These are phyloP conservation scores for Toxotes chatareus DNA, from an alignment of 2,113 vertebrate species.

Conservation along the genomic window DNA sequence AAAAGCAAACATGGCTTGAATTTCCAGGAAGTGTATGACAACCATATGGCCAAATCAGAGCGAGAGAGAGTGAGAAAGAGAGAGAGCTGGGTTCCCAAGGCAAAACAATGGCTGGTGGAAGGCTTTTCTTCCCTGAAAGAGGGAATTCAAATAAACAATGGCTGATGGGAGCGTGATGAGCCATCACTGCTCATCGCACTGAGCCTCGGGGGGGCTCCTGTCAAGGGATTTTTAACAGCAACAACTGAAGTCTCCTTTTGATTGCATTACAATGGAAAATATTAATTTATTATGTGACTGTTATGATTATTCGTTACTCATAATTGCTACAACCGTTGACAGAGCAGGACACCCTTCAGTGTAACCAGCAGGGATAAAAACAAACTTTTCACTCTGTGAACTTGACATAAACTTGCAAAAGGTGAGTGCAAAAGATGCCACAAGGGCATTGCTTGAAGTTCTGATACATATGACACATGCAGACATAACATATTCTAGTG, in stretches of 20 bases:
- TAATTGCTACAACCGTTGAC: neutral
- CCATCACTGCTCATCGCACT: conserved; percentile 43
- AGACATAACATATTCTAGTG: neutral
- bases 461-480: too few species aligned
- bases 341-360: neutral
- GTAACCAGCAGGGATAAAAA: neutral
- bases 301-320: conserved; percentile 31
- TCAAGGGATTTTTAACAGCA: conserved; percentile 43
- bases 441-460: neutral
- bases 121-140: conserved; percentile 53
- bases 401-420: neutral
- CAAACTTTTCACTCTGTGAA: neutral
- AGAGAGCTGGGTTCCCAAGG: conserved; percentile 49
- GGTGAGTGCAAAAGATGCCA: neutral
- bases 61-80: conserved; percentile 38
- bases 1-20: conserved; percentile 73
- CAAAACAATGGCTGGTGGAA: conserved; percentile 59
- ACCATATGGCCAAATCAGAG: conserved; percentile 70
- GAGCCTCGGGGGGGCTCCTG: conserved; percentile 20
- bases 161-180: conserved; percentile 66
- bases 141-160: conserved; percentile 73
- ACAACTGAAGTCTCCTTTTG: conserved; percentile 45
- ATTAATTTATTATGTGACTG: conserved; percentile 45
- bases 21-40: conserved; percentile 75
- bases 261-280: conserved; percentile 56